These are phyloP conservation scores for Saturnia pavonia DNA, from an alignment of 2,888 invertebrate genomes.

Conservation along the genomic window DNA sequence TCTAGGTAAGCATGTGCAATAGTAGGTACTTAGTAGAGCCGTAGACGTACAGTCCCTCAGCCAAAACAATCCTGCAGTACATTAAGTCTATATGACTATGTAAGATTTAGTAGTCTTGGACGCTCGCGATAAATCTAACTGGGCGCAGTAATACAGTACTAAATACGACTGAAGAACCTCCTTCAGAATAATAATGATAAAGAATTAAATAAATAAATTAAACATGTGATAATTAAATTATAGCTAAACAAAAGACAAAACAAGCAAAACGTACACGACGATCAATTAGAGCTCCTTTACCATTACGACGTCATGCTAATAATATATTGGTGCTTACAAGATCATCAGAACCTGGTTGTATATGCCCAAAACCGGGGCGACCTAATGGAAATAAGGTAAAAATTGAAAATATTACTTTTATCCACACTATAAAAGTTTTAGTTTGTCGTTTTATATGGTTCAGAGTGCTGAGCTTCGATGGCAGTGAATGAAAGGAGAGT, in stretches of 20 bases:
- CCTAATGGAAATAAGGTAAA: constrained; percentile 46
- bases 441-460: too few species aligned
- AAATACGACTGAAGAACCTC: neutral
- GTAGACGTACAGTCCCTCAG: neutral
- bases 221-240: neutral
- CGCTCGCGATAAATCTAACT: neutral
- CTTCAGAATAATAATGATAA: neutral
- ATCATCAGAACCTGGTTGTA: constrained; percentile 53
- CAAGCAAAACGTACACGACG: constrained; percentile 9
- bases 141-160: neutral
- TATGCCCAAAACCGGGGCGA: constrained; percentile 56
- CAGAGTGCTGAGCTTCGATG: too few species aligned
- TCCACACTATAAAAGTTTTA: too few species aligned
- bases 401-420: neutral
- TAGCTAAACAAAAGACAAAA: neutral
- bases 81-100: neutral
- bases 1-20: neutral
- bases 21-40: neutral
- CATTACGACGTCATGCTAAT: constrained; percentile 50
- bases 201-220: neutral
- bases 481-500: too few species aligned
- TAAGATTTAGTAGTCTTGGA: neutral
- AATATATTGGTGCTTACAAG: constrained; percentile 47
- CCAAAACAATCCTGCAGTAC: neutral
- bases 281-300: neutral